Conservation (phyloP, 1,140 invertebrate genomes). For the Drosophila tristis region DNA sequence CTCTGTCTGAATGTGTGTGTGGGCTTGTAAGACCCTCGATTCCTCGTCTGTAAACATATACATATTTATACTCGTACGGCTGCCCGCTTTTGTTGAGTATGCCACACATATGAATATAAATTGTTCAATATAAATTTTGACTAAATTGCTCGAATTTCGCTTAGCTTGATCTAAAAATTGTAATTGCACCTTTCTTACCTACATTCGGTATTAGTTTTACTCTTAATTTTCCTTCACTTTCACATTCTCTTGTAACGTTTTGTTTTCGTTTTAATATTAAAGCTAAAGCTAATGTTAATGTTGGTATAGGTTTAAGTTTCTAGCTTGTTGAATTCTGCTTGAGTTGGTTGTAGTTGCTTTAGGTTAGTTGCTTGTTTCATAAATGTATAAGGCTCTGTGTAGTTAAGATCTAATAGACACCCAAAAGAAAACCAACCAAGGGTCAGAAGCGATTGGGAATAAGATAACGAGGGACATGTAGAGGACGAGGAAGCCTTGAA, state of each 20-base stretch:
- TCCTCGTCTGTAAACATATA: constrained; percentile 1
- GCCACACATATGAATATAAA: constrained; percentile 36
- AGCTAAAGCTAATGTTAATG: constrained; percentile 16
- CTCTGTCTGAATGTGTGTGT: too few species aligned
- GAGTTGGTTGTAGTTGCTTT: constrained; percentile 37
- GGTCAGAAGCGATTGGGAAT: constrained; percentile 17
- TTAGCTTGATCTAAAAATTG: constrained; percentile 63
- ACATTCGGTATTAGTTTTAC: constrained; percentile 32
- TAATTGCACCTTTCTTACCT: constrained; percentile 70
- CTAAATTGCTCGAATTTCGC: constrained; percentile 37
- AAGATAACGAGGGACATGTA: constrained; percentile 19
- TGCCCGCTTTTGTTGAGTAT: not conserved
- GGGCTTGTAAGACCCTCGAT: not conserved
- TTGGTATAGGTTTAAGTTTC: constrained; percentile 23
- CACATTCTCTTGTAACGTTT: constrained; percentile 8
- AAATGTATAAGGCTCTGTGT: constrained; percentile 75
- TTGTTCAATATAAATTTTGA: constrained; percentile 66
- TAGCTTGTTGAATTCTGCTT: constrained; percentile 42
- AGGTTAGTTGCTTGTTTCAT: constrained; percentile 47
- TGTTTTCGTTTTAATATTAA: constrained; percentile 22
- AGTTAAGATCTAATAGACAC: constrained; percentile 43
- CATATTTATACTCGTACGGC: not conserved
- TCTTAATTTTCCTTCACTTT: too few species aligned
- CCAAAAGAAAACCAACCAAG: constrained; percentile 12
- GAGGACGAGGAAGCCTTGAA: not conserved